Evolutionary conservation across 1,140 invertebrate genomes (phyloP).

Genomic region (Pachyrhynchus sulphureomaculatus): DNA sequence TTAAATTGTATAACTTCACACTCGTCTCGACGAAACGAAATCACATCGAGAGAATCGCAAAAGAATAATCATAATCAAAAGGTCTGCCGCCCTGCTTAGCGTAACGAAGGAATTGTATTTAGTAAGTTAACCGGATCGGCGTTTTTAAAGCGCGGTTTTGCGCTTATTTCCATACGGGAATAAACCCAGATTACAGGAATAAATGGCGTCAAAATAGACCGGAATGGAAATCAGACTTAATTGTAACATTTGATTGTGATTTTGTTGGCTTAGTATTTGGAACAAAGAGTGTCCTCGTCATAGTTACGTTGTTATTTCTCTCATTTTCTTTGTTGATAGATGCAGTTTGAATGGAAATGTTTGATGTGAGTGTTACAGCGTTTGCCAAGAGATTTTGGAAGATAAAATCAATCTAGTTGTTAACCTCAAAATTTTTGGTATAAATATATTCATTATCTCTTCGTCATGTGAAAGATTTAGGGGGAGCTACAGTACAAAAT

Average conservation of each 20-base stretch:
- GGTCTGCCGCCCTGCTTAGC: neutral
- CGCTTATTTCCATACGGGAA: conserved; percentile 18
- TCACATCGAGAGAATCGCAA: neutral
- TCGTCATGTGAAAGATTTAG: too few relatives aligned
- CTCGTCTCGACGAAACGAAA: neutral
- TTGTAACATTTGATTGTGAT: conserved; percentile 27
- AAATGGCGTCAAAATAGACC: conserved; percentile 12
- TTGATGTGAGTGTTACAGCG: too few relatives aligned
- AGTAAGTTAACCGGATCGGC: conserved; percentile 21
- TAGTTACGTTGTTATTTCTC: too few relatives aligned
- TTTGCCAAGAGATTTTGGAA: too few relatives aligned
- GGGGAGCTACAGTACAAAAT: too few relatives aligned
- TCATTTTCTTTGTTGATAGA: too few relatives aligned
- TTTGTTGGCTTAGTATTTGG: conserved; percentile 1
- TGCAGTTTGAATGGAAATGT: too few relatives aligned
- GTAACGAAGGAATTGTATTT: conserved; percentile 20
- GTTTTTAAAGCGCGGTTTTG: conserved; percentile 5
- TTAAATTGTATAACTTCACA: too few relatives aligned
- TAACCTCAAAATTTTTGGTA: too few relatives aligned
- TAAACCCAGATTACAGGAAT: conserved; percentile 14
- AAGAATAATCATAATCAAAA: conserved; percentile 2
- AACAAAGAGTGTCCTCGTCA: too few relatives aligned
- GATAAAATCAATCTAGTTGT: too few relatives aligned
- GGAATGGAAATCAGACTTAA: conserved; percentile 13
- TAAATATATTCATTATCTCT: too few relatives aligned